Conservation (phyloP, 2,888 invertebrate species). For the Ametastegia equiseti region DNA sequence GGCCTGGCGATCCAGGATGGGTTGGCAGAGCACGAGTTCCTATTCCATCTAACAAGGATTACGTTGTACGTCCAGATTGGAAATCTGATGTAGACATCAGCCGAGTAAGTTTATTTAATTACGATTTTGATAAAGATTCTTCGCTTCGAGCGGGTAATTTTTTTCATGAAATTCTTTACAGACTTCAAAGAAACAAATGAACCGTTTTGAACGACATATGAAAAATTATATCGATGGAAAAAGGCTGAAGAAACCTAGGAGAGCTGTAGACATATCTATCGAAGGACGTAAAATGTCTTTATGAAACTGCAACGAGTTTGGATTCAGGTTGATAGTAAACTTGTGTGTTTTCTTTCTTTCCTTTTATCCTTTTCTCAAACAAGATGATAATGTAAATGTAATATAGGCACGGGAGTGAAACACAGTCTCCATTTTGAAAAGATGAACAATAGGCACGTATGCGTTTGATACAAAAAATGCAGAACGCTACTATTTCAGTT, state of each 20-base stretch:
- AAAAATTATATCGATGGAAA: conserved; percentile 93
- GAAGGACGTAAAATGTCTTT: conserved; percentile 98
- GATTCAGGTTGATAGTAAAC: not conserved
- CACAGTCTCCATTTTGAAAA: not conserved
- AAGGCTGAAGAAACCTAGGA: conserved; percentile 85
- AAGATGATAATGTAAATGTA: not conserved
- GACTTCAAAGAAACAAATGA: conserved; percentile 90
- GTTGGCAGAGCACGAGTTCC: conserved; percentile 96
- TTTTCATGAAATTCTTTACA: conserved; percentile 66
- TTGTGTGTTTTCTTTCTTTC: not conserved
- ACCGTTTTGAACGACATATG: conserved; percentile 94
- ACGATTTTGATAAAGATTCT: conserved; percentile 3
- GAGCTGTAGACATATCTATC: conserved; percentile 96
- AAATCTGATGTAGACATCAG: conserved; percentile 92
- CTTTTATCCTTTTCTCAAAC: not conserved
- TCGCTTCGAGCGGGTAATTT: too few relatives aligned
- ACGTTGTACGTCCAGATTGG: conserved; percentile 95
- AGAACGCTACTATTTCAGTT: not conserved
- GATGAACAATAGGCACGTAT: not conserved
- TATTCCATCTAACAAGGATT: conserved; percentile 96
- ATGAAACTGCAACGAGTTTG: conserved; percentile 69
- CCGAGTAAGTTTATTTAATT: conserved; percentile 73
- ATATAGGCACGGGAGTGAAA: not conserved
- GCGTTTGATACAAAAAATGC: not conserved
- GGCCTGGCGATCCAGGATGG: conserved; percentile 98